Percentiles rank a stretch among this genome's conserved stretches.
Conservation (phyloP, 2,113 vertebrate genomes). For the Daubentonia madagascariensis region DNA sequence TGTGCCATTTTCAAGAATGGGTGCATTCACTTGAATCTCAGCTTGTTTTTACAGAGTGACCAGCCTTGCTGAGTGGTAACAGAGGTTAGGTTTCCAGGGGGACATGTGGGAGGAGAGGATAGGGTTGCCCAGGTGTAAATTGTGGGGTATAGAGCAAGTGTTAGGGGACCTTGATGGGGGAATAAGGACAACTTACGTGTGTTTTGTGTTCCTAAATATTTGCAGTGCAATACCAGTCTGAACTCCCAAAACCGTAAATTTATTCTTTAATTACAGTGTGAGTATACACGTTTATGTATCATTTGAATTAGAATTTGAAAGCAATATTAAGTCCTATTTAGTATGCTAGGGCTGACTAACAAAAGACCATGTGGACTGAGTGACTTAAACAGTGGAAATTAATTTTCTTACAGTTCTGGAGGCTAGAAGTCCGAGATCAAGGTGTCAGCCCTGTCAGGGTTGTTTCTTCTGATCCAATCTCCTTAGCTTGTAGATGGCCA, state of each 20-base stretch:
- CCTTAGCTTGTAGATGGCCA: background rate
- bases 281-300: background rate
- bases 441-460: background rate
- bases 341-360: background rate
- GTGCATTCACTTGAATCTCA: background rate
- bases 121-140: background rate
- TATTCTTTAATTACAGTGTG: background rate
- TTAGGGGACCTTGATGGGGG: too few relatives aligned
- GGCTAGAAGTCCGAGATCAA: background rate
- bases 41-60: background rate
- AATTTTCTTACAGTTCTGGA: background rate
- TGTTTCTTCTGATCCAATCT: background rate
- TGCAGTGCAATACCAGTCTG: background rate
- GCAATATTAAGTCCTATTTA: background rate
- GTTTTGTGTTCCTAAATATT: background rate
- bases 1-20: background rate
- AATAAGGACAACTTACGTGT: background rate
- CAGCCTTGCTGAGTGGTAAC: background rate
- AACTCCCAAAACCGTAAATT: background rate
- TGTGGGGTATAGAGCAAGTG: background rate
- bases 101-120: background rate
- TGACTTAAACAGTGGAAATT: background rate
- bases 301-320: background rate
- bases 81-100: background rate
- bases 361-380: background rate